Conservation (phyloP, 2,113 vertebrate genomes). For the Amphiprion ocellaris region DNA sequence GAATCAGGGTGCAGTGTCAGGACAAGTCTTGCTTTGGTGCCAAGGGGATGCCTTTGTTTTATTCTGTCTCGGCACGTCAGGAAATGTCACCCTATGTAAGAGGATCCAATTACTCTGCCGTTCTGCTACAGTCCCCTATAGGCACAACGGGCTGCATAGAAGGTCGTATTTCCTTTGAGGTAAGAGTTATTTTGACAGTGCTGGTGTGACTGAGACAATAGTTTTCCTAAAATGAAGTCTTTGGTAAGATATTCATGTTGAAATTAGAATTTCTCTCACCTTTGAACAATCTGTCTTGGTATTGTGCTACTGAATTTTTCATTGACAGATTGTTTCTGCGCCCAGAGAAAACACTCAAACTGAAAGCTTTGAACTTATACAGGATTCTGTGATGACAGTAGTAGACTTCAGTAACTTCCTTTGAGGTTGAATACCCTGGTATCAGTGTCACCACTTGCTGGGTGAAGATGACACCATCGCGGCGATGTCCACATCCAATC, state of each 20-base stretch:
- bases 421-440: neutral
- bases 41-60: conserved; percentile 32
- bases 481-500: conserved; percentile 10
- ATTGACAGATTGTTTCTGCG: neutral
- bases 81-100: conserved; percentile 42
- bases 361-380: neutral
- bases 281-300: no score
- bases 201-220: no score
- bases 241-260: no score
- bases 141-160: neutral
- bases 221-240: no score
- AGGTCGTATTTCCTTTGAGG: conserved; percentile 20
- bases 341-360: neutral
- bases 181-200: neutral
- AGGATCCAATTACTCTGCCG: conserved; percentile 15
- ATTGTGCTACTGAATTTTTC: no score
- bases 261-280: no score
- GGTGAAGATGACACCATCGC: conserved; percentile 5
- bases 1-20: conserved; percentile 33
- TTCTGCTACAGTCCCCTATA: neutral
- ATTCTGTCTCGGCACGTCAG: conserved; percentile 42
- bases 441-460: conserved; percentile 10
- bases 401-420: neutral
- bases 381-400: neutral
- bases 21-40: conserved; percentile 24